Evolutionary conservation across 2,113 vertebrate genomes (phyloP).

Genomic region (Geococcyx californianus): DNA sequence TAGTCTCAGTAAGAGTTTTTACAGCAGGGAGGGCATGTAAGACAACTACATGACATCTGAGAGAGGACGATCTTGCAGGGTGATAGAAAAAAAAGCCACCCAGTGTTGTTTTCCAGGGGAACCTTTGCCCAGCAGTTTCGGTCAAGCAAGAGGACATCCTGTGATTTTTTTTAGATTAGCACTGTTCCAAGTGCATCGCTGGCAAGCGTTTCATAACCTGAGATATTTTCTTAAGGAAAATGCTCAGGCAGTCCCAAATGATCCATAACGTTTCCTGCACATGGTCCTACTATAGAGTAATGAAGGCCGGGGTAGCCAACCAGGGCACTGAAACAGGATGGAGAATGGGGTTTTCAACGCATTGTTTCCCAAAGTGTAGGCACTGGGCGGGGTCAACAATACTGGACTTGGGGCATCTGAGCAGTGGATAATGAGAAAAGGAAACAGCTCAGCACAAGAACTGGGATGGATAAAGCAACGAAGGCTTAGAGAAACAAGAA

Average conservation of each 20-base stretch:
- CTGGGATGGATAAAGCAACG: not conserved
- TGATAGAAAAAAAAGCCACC: not conserved
- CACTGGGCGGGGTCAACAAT: constrained; percentile 5
- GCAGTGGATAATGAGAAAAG: constrained; percentile 34
- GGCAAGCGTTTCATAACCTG: not conserved
- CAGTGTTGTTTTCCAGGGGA: not conserved
- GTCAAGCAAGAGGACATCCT: constrained; percentile 14
- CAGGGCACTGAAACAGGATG: not conserved
- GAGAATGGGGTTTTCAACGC: not conserved
- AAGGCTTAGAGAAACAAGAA: not conserved
- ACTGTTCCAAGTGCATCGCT: not conserved
- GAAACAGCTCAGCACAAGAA: constrained; percentile 51
- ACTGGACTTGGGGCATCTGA: not conserved
- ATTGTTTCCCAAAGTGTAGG: not conserved
- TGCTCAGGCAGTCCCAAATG: constrained; percentile 21
- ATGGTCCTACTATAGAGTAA: not conserved
- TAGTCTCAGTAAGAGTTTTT: not conserved
- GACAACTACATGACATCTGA: not conserved
- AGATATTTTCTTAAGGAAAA: constrained; percentile 34
- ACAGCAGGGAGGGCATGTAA: not conserved
- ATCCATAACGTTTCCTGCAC: not conserved
- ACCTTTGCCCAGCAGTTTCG: not conserved
- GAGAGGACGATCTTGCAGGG: not conserved
- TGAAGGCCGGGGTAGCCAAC: not conserved
- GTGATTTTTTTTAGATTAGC: not conserved